phyloP scores from a whole-genome alignment of 2,888 invertebrate species.

The Phyllotreta cruciferae region DNA sequence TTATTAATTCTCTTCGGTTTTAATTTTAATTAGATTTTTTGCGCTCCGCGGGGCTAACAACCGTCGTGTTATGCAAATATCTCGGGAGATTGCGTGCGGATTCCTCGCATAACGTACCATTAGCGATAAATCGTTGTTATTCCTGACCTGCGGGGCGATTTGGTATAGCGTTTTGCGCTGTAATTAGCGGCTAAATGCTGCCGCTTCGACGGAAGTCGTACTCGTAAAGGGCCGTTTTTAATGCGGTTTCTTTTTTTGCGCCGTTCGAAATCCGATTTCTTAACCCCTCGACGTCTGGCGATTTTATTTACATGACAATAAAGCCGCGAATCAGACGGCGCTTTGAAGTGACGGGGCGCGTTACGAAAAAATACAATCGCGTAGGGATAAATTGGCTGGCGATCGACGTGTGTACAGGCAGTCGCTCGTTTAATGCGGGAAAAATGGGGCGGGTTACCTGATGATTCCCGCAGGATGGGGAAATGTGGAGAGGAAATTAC shows the following conservation, averaged over 20 bases:
- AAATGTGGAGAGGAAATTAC: too few species aligned
- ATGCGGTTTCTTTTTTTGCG: slow-evolving; percentile 10
- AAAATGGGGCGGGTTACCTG: too few species aligned
- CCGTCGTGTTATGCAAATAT: too few species aligned
- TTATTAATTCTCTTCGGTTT: not conserved
- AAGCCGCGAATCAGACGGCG: slow-evolving; percentile 33
- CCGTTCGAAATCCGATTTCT: slow-evolving; percentile 32
- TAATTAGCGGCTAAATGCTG: too few species aligned
- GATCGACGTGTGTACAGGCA: not conserved
- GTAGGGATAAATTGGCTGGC: slow-evolving; percentile 18
- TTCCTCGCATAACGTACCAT: too few species aligned
- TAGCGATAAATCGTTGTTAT: too few species aligned
- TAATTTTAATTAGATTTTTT: slow-evolving; percentile 4
- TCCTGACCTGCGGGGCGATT: too few species aligned
- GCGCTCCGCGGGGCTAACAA: too few species aligned
- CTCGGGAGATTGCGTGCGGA: too few species aligned
- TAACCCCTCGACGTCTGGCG: slow-evolving; percentile 29
- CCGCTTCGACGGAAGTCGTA: not conserved
- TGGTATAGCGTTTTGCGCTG: too few species aligned
- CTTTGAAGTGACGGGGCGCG: slow-evolving; percentile 20
- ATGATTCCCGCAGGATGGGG: too few species aligned
- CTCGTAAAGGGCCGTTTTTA: slow-evolving; percentile 4
- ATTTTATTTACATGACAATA: slow-evolving; percentile 38
- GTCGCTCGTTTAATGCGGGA: too few species aligned
- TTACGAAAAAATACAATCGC: slow-evolving; percentile 22